A percentile compares a stretch with the other conserved stretches of the same genome.
phyloP scores from a whole-genome alignment of 2,113 vertebrate genomes.

The Melanocharis versteri region DNA sequence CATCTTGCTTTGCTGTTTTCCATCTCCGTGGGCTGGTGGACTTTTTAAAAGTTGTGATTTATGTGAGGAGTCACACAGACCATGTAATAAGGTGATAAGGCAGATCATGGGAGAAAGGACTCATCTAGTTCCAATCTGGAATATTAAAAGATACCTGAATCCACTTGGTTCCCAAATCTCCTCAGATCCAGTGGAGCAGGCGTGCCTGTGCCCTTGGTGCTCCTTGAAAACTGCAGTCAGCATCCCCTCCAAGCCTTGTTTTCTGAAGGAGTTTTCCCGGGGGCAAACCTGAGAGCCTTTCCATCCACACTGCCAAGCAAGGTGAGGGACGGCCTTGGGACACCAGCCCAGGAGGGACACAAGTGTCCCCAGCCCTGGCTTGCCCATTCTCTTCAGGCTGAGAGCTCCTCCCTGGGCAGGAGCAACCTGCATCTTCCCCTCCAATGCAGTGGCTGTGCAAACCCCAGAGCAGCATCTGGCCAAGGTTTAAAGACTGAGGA shows the following conservation, averaged over 20 bases:
- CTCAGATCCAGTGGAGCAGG: neutral
- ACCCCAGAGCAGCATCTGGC: neutral
- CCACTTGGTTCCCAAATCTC: neutral
- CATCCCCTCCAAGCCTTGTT: neutral
- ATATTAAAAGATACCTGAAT: neutral
- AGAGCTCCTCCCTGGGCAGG: neutral
- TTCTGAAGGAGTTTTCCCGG: neutral
- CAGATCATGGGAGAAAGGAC: neutral
- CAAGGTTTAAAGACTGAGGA: neutral
- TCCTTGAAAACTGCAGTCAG: neutral
- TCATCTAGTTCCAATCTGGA: neutral
- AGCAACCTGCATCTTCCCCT: neutral
- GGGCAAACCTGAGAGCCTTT: neutral
- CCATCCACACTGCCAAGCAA: neutral
- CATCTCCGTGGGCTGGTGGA: neutral
- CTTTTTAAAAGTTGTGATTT: neutral
- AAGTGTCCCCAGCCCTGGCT: neutral
- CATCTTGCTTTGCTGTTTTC: neutral
- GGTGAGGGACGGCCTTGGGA: neutral
- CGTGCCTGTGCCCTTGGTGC: neutral
- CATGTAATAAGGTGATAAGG: neutral
- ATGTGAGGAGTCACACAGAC: neutral
- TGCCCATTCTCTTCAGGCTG: neutral
- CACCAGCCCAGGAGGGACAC: neutral
- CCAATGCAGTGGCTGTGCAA: rapidly evolving